phyloP scores from a whole-genome alignment of 2,888 invertebrate genomes.

The Microctonus aethiopoides region DNA sequence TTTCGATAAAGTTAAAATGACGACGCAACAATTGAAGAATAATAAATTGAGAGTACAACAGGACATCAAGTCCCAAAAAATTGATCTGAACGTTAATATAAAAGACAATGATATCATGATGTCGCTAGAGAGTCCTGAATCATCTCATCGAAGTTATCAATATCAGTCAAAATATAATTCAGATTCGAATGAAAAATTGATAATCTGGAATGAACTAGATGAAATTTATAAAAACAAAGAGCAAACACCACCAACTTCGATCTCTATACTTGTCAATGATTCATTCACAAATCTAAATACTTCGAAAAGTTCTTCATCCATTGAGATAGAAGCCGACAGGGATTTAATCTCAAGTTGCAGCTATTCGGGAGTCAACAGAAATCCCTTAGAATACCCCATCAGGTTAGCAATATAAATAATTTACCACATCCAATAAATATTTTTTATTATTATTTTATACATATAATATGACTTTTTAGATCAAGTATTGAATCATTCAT shows the following conservation, averaged over 20 bases:
- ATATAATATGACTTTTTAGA: conserved; percentile 24
- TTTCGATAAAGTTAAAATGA: not conserved
- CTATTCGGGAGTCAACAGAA: conserved; percentile 7
- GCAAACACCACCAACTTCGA: conserved; percentile 39
- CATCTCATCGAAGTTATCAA: conserved; percentile 26
- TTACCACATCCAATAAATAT: conserved; percentile 1
- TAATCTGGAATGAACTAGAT: conserved; percentile 37
- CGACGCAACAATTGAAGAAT: not conserved
- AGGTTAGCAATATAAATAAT: conserved; percentile 2
- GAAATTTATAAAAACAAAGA: conserved; percentile 32
- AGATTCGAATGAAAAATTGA: conserved; percentile 30
- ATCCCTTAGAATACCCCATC: conserved; percentile 8
- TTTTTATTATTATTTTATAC: not conserved
- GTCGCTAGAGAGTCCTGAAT: conserved; percentile 38
- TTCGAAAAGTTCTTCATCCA: not conserved
- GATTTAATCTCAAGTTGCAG: conserved; percentile 9
- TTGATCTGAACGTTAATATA: not conserved
- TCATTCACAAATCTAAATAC: conserved; percentile 23
- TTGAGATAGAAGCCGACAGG: not conserved
- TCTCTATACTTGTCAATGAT: conserved; percentile 30
- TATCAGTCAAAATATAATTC: not conserved
- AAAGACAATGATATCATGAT: conserved; percentile 6
- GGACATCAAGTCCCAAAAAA: not conserved
- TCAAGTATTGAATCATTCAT: conserved; percentile 65
- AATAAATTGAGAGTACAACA: not conserved